phyloP scores from a whole-genome alignment of 2,113 vertebrate genomes.

The Hyperopisus bebe region DNA sequence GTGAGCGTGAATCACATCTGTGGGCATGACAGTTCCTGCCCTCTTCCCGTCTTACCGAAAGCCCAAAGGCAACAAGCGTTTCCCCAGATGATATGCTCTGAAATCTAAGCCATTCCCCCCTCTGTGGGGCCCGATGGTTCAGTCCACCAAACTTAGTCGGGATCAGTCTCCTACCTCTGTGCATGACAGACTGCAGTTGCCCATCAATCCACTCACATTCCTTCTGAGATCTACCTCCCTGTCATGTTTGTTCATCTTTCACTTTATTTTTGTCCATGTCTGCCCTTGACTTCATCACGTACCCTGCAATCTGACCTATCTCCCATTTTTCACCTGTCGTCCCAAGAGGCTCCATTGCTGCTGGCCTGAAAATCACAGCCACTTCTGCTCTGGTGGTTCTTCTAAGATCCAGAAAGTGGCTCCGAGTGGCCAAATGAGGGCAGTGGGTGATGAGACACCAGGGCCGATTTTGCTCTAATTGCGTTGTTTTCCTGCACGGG shows the following conservation, averaged over 20 bases:
- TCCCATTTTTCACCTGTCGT: not conserved
- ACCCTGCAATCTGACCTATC: not conserved
- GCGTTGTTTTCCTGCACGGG: conserved; percentile 14
- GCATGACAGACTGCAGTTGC: not conserved
- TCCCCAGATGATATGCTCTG: conserved; percentile 18
- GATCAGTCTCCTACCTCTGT: not conserved
- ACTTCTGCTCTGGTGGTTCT: not conserved
- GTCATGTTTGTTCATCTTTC: not conserved
- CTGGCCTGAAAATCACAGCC: not conserved
- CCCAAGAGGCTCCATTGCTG: not conserved
- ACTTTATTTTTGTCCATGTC: not conserved
- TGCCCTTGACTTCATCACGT: not conserved
- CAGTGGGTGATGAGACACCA: conserved; percentile 21
- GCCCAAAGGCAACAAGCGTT: conserved; percentile 31
- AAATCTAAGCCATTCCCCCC: not conserved
- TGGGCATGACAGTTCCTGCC: not conserved
- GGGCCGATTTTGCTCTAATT: conserved; percentile 30
- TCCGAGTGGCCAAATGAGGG: conserved; percentile 38
- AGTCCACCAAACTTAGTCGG: not conserved
- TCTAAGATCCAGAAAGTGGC: not conserved
- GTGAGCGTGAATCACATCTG: not conserved
- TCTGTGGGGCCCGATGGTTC: not conserved
- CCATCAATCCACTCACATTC: not conserved
- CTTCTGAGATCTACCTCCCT: not conserved
- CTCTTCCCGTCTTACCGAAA: not conserved